Conservation (phyloP, 2,113 vertebrate genomes). For the Onychorhynchus coronatus region DNA sequence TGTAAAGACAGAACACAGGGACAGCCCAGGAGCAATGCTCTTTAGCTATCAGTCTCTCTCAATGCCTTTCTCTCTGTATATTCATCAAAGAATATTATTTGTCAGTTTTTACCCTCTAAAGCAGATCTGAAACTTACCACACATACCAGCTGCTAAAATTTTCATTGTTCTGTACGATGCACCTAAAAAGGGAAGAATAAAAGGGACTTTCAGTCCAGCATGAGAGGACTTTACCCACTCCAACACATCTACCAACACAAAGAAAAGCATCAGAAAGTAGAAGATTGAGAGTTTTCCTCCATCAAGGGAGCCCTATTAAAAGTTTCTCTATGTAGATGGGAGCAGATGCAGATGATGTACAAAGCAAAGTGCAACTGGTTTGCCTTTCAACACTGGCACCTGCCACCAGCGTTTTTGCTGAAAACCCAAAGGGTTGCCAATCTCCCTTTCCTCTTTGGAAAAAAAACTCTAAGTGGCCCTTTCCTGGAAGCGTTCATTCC, state of each 20-base stretch:
- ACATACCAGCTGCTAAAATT: conserved; percentile 63
- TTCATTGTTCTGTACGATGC: background rate
- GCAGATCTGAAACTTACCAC: conserved; percentile 68
- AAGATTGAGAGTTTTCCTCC: background rate
- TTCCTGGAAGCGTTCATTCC: background rate
- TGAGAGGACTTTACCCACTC: background rate
- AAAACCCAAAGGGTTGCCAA: background rate
- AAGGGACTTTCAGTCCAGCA: background rate
- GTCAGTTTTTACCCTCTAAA: background rate
- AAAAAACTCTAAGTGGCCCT: background rate
- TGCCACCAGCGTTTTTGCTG: accelerated
- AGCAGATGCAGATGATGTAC: background rate
- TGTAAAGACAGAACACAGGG: conserved; percentile 48
- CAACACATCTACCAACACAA: background rate
- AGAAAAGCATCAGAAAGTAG: background rate
- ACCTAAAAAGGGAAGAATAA: conserved; percentile 54
- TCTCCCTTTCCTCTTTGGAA: background rate
- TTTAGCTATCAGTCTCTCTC: conserved; percentile 39
- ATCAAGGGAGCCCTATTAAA: background rate
- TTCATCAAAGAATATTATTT: conserved; percentile 36
- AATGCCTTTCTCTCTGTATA: conserved; percentile 34
- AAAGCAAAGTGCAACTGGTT: background rate
- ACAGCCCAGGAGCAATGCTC: conserved; percentile 47
- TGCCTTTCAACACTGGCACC: background rate
- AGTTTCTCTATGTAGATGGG: background rate